Base-by-base conservation (phyloP, 2,888 invertebrate species). In the Gari tellinella region DNA sequence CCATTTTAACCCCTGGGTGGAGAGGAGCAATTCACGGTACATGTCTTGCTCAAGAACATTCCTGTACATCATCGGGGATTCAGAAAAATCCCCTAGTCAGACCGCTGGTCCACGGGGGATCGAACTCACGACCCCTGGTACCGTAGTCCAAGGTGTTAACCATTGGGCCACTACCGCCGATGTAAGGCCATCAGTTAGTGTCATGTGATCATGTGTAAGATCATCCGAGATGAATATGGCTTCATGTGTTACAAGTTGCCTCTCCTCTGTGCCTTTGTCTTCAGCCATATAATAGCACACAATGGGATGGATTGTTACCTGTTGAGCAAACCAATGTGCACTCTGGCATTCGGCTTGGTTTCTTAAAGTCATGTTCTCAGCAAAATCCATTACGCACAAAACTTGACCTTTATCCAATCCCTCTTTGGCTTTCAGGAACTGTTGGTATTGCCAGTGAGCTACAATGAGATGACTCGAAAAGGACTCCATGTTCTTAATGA, bases 321-420 rank as follows among this genome's bases (percentile, higher is more conserved):
- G 63, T 8, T 63, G 48, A 12, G 38, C 48, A 17, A 17, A 53
- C 69, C 63, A 63, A 37, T 69, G 69, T 23, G 69, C 69, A 57
- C 57, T 57, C 26, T 69, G 69, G 43, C 69, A 63, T 52, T 69
- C 69, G 51, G 62, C 69, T 48, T 69, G 51, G 21, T 69, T 49
- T 49, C 52, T 49, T 2, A 49, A 15, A 14, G 63, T 41, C 41
- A 49, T 48, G 49, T 69, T 69, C 53, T 69, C 69, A 31, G 69
- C 62, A 57, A 62, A 68, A 49, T 62, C 56, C 57, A 62, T 43
- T 14, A 61, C 57, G 57, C 62, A 69, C 5, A 63, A 17, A n/a
- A 63, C 61, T 40, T 61, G 43, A 12, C 46, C 51, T 49, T 66
- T 26, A 17, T 21, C 41, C 25, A 66, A 41, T 51, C 43, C 49